Percentiles rank a stretch among this genome's conserved stretches.
Conservation (phyloP, 2,113 vertebrate genomes). For the Colistium nudipinnis region DNA sequence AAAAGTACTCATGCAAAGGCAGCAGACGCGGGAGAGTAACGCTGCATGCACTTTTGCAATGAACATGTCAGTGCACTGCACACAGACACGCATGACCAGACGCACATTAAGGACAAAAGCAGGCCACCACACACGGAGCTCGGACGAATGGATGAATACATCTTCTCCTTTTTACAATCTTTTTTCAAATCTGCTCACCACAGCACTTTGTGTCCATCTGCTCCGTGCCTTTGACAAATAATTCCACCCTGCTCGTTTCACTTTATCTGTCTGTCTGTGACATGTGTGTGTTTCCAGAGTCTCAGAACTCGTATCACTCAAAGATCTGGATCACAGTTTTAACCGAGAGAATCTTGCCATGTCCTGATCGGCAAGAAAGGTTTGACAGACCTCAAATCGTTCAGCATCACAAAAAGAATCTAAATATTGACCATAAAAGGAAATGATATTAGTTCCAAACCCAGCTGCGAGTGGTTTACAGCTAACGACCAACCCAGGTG, state of each 20-base stretch:
- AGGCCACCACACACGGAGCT: conserved; percentile 34
- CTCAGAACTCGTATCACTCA: neutral
- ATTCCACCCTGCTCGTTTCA: neutral
- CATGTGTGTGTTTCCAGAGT: neutral
- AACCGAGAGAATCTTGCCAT: neutral
- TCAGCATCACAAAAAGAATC: too few species aligned
- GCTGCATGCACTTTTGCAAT: conserved; percentile 13
- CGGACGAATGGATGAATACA: neutral
- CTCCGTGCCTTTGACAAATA: neutral
- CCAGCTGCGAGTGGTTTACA: too few species aligned
- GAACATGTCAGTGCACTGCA: conserved; percentile 2
- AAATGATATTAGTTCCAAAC: too few species aligned
- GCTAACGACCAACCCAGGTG: too few species aligned
- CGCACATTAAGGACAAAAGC: conserved; percentile 14
- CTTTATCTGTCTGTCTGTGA: neutral
- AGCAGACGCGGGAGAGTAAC: neutral
- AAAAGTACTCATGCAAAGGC: conserved; percentile 38
- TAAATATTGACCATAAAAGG: too few species aligned
- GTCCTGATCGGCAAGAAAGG: too few species aligned
- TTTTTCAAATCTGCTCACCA: conserved; percentile 21
- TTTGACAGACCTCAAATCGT: too few species aligned
- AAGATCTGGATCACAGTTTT: neutral
- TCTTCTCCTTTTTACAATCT: conserved; percentile 12
- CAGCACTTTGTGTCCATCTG: conserved; percentile 24
- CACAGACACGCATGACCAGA: conserved; percentile 1